phyloP scores from a whole-genome alignment of 2,113 vertebrate species.

The Esox niger region DNA sequence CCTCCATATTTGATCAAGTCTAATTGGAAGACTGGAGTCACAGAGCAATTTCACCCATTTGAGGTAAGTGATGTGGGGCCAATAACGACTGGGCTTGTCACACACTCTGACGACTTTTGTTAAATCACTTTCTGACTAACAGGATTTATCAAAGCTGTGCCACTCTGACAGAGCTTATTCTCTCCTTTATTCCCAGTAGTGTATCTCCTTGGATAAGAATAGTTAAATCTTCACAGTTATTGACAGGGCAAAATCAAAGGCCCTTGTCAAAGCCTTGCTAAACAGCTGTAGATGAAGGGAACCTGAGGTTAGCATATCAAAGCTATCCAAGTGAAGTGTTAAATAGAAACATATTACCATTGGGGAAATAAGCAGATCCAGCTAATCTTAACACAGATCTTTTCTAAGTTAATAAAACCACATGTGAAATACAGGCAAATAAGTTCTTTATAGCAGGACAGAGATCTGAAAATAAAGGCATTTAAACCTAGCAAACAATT shows the following conservation, averaged over 20 bases:
- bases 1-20: neutral
- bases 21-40: conserved; percentile 15
- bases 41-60: conserved; percentile 22
- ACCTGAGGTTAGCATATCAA: conserved; percentile 19
- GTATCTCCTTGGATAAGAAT: conserved; percentile 13
- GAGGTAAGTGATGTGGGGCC: conserved; percentile 24
- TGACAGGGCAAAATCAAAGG: conserved; percentile 12
- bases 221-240: conserved; percentile 24
- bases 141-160: conserved; percentile 53
- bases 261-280: conserved; percentile 5
- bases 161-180: conserved; percentile 24
- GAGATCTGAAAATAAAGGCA: neutral
- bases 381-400: conserved; percentile 35
- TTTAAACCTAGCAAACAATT: too few relatives aligned
- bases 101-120: neutral
- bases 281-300: neutral
- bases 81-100: neutral
- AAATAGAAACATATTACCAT: conserved; percentile 39
- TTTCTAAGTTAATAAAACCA: conserved; percentile 40
- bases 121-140: conserved; percentile 15
- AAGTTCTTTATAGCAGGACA: neutral
- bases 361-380: conserved; percentile 45
- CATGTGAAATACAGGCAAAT: conserved; percentile 44
- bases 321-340: conserved; percentile 56
- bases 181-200: conserved; percentile 22